Evolutionary conservation across 2,113 vertebrate species (phyloP).

Genomic region (Leptocoma aspasia): DNA sequence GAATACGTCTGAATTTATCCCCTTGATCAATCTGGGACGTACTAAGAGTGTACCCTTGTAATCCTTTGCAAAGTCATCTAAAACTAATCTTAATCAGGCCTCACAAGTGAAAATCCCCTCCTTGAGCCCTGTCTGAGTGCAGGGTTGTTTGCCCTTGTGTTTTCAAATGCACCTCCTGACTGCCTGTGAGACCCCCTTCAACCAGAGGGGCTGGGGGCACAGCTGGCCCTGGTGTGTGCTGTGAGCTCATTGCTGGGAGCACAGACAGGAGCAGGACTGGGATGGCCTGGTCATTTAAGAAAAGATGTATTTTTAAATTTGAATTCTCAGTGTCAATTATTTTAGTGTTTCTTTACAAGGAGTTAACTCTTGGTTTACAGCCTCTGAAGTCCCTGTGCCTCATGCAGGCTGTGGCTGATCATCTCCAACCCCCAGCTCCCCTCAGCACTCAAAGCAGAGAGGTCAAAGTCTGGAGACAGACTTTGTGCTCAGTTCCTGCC

Average conservation of each 20-base stretch:
- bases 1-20: background rate
- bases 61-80: conserved; percentile 43
- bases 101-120: conserved; percentile 1
- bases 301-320: accelerated
- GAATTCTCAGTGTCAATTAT: background rate
- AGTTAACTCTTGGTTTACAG: background rate
- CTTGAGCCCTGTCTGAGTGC: background rate
- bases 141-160: background rate
- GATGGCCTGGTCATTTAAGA: background rate
- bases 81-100: conserved; percentile 40
- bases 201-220: background rate
- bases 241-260: background rate
- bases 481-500: background rate
- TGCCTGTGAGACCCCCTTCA: background rate
- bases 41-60: background rate
- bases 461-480: background rate
- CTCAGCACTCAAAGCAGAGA: background rate
- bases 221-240: background rate
- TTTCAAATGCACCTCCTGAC: background rate
- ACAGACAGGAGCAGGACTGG: background rate
- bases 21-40: background rate
- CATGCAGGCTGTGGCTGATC: background rate
- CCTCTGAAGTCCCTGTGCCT: background rate
- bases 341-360: background rate
- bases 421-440: background rate